Percentiles rank a stretch among this genome's conserved stretches.
These are phyloP conservation scores for Thecophora atra DNA, from an alignment of 2,888 invertebrate species.

Conservation along the genomic window DNA sequence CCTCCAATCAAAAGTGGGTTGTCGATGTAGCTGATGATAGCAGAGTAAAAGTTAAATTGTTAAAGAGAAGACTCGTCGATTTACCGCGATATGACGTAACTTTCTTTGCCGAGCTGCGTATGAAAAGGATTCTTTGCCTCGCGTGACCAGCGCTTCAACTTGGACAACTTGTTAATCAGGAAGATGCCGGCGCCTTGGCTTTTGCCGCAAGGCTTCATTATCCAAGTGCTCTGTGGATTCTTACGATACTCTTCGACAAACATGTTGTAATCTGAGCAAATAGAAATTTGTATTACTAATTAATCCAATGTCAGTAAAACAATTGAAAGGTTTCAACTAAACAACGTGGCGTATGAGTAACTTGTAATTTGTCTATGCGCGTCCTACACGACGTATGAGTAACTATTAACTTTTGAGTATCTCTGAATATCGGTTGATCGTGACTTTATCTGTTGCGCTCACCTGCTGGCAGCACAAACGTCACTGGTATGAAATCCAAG, in stretches of 20 bases:
- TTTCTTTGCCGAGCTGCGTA: conserved; percentile 85
- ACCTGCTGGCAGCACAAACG: conserved; percentile 87
- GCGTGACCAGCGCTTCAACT: conserved; percentile 89
- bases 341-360: not conserved
- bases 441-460: too few relatives aligned
- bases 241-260: conserved; percentile 96
- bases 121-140: conserved; percentile 88
- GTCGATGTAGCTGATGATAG: conserved; percentile 86
- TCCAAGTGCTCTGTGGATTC: conserved; percentile 95
- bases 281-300: too few relatives aligned
- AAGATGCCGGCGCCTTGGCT: conserved; percentile 96
- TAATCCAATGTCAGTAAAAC: too few relatives aligned
- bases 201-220: conserved; percentile 96
- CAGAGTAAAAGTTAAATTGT: too few relatives aligned
- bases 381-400: too few relatives aligned
- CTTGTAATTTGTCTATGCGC: not conserved
- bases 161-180: conserved; percentile 92
- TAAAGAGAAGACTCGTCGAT: conserved; percentile 71
- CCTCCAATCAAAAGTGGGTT: conserved; percentile 95
- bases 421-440: too few relatives aligned
- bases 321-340: not conserved
- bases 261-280: conserved; percentile 86
- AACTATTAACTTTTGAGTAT: too few relatives aligned
- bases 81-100: conserved; percentile 96
- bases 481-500: conserved; percentile 92